Percentiles rank a stretch among this genome's conserved stretches.
phyloP scores from a whole-genome alignment of 2,888 invertebrate species.

The Ectemnius continuus region DNA sequence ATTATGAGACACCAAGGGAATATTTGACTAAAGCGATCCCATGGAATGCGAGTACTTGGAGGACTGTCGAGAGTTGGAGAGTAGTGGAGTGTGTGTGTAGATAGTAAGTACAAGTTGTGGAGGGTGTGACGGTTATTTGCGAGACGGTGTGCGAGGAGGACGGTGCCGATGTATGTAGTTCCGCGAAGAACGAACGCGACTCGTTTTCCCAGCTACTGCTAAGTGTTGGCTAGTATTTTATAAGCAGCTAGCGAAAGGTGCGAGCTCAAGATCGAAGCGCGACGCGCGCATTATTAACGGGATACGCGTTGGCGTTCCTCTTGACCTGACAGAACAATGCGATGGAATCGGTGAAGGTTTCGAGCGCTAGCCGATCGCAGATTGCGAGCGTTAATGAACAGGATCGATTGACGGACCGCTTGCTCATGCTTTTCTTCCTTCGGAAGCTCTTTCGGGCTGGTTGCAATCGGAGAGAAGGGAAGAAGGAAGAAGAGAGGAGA shows the following conservation, averaged over 20 bases:
- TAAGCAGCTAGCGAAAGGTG: constrained; percentile 55
- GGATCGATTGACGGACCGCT: not conserved
- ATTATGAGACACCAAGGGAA: too few species aligned
- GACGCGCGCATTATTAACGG: constrained; percentile 29
- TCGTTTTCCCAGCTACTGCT: not conserved
- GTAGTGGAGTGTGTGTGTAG: too few species aligned
- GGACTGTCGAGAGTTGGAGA: too few species aligned
- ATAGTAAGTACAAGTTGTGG: too few species aligned
- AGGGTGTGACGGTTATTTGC: not conserved
- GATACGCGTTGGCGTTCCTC: constrained; percentile 55
- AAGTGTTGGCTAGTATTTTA: constrained; percentile 50
- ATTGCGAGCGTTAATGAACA: not conserved
- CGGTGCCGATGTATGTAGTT: not conserved
- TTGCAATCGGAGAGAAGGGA: too few species aligned
- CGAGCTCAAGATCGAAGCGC: constrained; percentile 40
- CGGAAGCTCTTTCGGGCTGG: too few species aligned
- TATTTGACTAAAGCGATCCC: too few species aligned
- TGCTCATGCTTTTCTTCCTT: too few species aligned
- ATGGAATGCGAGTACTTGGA: too few species aligned
- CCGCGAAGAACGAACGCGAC: constrained; percentile 10
- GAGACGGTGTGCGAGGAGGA: not conserved
- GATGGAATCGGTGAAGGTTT: constrained; percentile 55
- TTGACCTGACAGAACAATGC: constrained; percentile 54
- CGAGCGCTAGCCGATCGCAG: constrained; percentile 4
- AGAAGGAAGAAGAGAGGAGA: constrained; percentile 3